Percentiles rank a stretch among this genome's conserved stretches.
Evolutionary conservation across 2,113 vertebrate genomes (phyloP).

Genomic region (Chloropsis hardwickii): DNA sequence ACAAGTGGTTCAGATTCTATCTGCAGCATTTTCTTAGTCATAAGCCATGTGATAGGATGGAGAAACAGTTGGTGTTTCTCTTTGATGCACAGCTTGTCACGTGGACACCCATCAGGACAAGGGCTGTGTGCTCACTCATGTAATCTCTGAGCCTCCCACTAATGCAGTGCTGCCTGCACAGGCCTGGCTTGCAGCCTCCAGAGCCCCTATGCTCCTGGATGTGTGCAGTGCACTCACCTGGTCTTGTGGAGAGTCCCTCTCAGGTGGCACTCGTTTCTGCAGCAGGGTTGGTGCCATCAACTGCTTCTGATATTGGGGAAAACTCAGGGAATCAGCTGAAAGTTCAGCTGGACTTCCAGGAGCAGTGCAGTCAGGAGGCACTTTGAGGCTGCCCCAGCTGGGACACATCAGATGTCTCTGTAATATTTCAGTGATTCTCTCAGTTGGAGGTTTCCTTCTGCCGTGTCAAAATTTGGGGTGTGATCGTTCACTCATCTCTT

Average conservation of each 20-base stretch:
- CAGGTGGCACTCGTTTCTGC: background rate
- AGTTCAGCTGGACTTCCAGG: background rate
- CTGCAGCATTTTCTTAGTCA: background rate
- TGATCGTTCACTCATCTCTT: background rate
- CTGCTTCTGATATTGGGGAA: background rate
- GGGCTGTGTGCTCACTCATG: background rate
- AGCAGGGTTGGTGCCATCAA: background rate
- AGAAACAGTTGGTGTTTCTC: background rate
- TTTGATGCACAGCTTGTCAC: background rate
- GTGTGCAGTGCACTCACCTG: background rate
- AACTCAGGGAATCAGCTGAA: background rate
- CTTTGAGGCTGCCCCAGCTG: background rate
- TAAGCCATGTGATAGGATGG: background rate
- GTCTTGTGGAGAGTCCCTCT: background rate
- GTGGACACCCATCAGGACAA: accelerated
- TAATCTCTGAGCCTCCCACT: background rate
- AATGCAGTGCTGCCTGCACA: background rate
- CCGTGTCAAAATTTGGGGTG: background rate
- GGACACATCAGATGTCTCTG: background rate
- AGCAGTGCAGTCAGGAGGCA: background rate
- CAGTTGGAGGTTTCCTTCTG: background rate
- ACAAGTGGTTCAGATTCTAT: background rate
- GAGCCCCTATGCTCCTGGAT: background rate
- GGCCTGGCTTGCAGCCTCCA: background rate
- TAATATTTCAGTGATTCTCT: background rate